Conservation (phyloP, 2,113 vertebrate species). For the Pelodiscus sinensis region DNA sequence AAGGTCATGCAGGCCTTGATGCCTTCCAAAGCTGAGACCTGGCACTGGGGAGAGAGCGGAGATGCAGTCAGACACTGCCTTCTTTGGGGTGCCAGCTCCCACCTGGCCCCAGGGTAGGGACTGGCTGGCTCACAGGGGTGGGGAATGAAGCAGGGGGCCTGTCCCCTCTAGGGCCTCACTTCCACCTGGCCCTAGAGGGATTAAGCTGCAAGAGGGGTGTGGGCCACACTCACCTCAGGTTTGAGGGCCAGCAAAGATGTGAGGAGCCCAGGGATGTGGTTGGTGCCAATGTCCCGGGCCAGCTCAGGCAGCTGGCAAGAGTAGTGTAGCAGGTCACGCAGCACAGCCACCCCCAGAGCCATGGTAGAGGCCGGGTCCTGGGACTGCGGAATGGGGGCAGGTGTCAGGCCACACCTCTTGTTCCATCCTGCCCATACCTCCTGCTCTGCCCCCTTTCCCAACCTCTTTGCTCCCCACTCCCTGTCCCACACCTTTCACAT, state of each 20-base stretch:
- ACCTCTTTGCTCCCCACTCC: neutral
- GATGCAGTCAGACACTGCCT: neutral
- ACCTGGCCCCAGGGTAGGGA: neutral
- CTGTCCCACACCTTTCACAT: neutral
- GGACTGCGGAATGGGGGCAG: constrained; percentile 72
- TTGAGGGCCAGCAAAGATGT: constrained; percentile 90
- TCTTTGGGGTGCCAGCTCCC: no score
- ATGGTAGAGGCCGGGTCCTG: constrained; percentile 86
- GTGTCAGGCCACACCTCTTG: neutral
- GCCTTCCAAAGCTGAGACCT: constrained; percentile 87
- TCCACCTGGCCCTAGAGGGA: no score
- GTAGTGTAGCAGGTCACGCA: constrained; percentile 87
- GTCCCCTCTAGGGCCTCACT: no score
- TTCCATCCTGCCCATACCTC: neutral
- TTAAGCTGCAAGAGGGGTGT: neutral
- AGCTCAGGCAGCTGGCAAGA: constrained; percentile 87
- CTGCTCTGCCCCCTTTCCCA: neutral
- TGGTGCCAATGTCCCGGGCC: constrained; percentile 88
- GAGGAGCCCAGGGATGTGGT: constrained; percentile 88
- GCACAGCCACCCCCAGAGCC: constrained; percentile 83
- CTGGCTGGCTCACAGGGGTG: neutral
- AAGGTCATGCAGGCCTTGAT: constrained; percentile 89
- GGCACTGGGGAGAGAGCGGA: constrained; percentile 76
- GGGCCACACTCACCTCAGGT: constrained; percentile 80
- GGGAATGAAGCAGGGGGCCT: no score